These are phyloP conservation scores for Eupithecia insigniata DNA, from an alignment of 2,888 invertebrate genomes.

Conservation along the genomic window DNA sequence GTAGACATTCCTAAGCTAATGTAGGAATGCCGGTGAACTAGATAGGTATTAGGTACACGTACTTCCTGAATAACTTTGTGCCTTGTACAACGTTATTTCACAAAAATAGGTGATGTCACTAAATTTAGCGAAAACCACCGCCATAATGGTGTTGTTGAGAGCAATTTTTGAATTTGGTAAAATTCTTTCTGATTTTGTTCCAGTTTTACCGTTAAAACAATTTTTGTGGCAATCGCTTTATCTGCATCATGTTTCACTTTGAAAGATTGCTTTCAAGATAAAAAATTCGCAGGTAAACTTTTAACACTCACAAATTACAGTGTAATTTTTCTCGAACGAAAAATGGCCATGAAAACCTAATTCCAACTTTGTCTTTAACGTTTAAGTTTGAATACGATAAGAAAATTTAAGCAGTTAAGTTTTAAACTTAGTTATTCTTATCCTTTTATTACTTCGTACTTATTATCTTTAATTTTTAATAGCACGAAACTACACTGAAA, in stretches of 20 bases:
- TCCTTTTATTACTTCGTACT: conserved; percentile 29
- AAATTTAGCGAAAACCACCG: no score
- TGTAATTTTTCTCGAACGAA: conserved; percentile 16
- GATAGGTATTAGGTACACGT: no score
- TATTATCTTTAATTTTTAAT: conserved; percentile 16
- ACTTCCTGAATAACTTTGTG: no score
- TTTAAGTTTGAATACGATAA: conserved; percentile 34
- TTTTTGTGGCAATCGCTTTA: not conserved
- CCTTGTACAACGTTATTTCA: no score
- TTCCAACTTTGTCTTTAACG: conserved; percentile 33
- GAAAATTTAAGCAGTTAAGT: conserved; percentile 21
- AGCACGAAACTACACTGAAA: not conserved
- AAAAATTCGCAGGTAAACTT: conserved; percentile 3
- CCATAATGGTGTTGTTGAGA: no score
- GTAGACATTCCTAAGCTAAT: no score
- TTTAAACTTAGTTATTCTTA: conserved; percentile 17
- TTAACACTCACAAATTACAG: conserved; percentile 6
- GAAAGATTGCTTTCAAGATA: not conserved
- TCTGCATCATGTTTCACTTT: not conserved
- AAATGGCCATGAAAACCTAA: conserved; percentile 32
- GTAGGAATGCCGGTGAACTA: no score
- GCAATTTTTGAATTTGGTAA: no score
- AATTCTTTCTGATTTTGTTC: not conserved
- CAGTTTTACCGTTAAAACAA: not conserved
- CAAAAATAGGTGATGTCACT: no score